Conservation (phyloP, 1,140 invertebrate species). For the Zophobas morio region DNA sequence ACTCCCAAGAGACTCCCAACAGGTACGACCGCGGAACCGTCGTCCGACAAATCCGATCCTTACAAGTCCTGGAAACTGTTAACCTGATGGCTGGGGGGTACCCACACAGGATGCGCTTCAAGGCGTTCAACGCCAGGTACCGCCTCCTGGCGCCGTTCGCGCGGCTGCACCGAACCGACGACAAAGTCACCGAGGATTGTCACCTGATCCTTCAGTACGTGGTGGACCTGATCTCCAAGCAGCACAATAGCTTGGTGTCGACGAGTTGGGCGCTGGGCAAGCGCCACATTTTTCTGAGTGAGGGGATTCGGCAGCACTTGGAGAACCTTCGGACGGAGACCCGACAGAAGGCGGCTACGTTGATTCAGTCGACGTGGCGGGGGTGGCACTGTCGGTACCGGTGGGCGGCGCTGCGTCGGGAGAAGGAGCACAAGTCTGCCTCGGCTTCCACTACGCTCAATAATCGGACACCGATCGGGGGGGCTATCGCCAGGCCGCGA, state of each 20-base stretch:
- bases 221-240: slow-evolving; percentile 65
- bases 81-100: slow-evolving; percentile 95
- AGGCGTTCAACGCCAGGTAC: slow-evolving; percentile 92
- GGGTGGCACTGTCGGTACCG: slow-evolving; percentile 81
- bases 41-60: slow-evolving; percentile 88
- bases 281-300: slow-evolving; percentile 93
- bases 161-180: slow-evolving; percentile 81
- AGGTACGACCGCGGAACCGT: slow-evolving; percentile 86
- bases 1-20: slow-evolving; percentile 82
- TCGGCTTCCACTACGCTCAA: slow-evolving; percentile 59
- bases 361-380: slow-evolving; percentile 87
- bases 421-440: slow-evolving; percentile 65
- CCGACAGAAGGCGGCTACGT: slow-evolving; percentile 81
- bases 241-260: slow-evolving; percentile 74
- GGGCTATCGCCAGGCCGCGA: slow-evolving; percentile 72
- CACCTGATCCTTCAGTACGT: slow-evolving; percentile 82
- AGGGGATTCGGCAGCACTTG: slow-evolving; percentile 90
- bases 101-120: slow-evolving; percentile 95
- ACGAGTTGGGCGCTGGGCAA: slow-evolving; percentile 93
- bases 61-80: slow-evolving; percentile 95
- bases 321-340: slow-evolving; percentile 86
- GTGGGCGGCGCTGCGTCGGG: slow-evolving; percentile 76
- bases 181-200: slow-evolving; percentile 86
- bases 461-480: slow-evolving; percentile 37
- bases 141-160: slow-evolving; percentile 85